phyloP scores from a whole-genome alignment of 2,888 invertebrate species.

The Stenodema calcarata region DNA sequence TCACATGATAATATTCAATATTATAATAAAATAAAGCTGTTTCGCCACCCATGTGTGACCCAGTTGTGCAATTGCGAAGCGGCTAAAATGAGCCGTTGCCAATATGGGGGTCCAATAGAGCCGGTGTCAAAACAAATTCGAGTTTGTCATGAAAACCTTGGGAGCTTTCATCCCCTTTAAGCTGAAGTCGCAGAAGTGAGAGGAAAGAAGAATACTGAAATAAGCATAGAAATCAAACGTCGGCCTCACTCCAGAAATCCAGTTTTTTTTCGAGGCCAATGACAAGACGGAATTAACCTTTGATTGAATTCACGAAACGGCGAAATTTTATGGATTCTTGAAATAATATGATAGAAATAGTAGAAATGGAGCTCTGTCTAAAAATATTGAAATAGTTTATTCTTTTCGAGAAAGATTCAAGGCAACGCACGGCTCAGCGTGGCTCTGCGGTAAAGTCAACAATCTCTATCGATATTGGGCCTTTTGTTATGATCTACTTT shows the following conservation, averaged over 20 bases:
- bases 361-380: not conserved
- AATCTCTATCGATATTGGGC: too few relatives aligned
- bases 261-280: not conserved
- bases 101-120: not conserved
- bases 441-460: too few relatives aligned
- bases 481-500: too few relatives aligned
- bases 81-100: not conserved
- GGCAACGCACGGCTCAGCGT: not conserved
- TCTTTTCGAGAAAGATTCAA: not conserved
- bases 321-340: not conserved
- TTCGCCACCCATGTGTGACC: not conserved
- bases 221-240: not conserved
- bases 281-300: not conserved
- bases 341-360: not conserved
- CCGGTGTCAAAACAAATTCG: not conserved
- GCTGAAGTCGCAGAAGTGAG: not conserved
- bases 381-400: not conserved
- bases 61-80: not conserved
- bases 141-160: not conserved
- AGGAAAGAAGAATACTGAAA: not conserved
- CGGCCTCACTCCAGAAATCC: not conserved
- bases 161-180: not conserved
- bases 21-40: not conserved
- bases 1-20: not conserved
- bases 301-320: not conserved